Evolutionary conservation across 2,113 vertebrate species (phyloP), one percentile per base, ranked within the genome.

Genomic region (Zapornia atra): DNA sequence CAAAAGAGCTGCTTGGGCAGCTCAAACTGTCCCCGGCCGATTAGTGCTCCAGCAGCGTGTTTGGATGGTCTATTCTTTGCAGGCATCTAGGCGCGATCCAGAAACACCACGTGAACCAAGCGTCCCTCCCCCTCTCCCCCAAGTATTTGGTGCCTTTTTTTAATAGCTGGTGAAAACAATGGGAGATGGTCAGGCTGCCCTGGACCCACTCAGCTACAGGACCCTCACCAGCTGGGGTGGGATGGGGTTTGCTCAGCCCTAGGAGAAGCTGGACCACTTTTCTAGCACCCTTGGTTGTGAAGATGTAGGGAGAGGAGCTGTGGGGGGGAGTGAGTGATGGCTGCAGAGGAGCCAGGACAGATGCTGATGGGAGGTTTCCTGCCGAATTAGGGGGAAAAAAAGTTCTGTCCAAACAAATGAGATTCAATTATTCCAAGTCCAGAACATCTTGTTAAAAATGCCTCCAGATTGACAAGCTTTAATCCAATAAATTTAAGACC

Each of bases 1-100:
- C 95, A 95, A 95, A 86, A 86, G 96, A 81, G 68, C 38, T 0
- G 56, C 86, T 97, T 9, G 29, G 91, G 89, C 86, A 63, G 93
- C 87, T 82, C 77, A 16, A 50, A 7, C 9, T 25, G 0, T 82
- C 46, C 29, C 36, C 28, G 2, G 53, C 36, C 18, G 51, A 38
- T 65, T 4, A 16, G 46, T 10, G 46, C 75, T 50, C 72, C 17
- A 1, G 61, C 89, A n/a, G 59, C 3, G 6, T 7, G 88, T 70
- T 86, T 48, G 21, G 40, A 94, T 2, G 54, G 59, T 28, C 91
- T 50, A 8, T 82, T 96, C 95, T 92, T 64, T 10, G 0, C 75
- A 56, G 60, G 80, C 88, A 77, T 82, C 57, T 33, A 40, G 51
- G 92, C n/a, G 0, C 48, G 25, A 77, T n/a, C 75, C 87, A 21